Conservation (phyloP, 2,888 invertebrate species). For the Thecophora atra region DNA sequence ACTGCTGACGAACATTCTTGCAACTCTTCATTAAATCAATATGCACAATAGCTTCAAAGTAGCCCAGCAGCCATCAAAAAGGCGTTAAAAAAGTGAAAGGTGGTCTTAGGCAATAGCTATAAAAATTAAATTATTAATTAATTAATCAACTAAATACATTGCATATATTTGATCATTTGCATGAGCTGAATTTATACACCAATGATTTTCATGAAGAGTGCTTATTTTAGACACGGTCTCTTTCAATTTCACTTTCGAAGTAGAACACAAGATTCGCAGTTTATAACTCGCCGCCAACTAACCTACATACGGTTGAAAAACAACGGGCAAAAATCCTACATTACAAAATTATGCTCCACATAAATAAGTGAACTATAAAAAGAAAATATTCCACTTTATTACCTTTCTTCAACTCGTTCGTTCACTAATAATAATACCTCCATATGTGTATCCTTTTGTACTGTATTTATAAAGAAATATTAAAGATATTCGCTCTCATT, state of each 20-base stretch:
- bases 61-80: neutral
- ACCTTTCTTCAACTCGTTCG: neutral
- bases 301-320: neutral
- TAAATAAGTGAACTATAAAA: neutral
- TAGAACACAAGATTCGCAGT: neutral
- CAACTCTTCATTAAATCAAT: slow-evolving; percentile 1
- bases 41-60: neutral
- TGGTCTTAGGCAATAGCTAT: slow-evolving; percentile 1
- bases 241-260: neutral
- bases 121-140: neutral
- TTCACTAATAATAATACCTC: neutral
- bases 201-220: neutral
- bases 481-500: slow-evolving; percentile 5
- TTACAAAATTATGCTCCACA: neutral
- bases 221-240: neutral
- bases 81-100: slow-evolving; percentile 13
- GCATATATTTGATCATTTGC: no score
- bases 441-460: neutral
- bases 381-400: neutral
- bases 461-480: neutral
- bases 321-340: neutral
- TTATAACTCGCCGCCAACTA: neutral
- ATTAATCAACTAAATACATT: neutral
- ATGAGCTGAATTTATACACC: neutral
- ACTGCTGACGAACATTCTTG: neutral